Conservation (phyloP, 2,888 invertebrate species). For the Pyrochroa serraticornis region DNA sequence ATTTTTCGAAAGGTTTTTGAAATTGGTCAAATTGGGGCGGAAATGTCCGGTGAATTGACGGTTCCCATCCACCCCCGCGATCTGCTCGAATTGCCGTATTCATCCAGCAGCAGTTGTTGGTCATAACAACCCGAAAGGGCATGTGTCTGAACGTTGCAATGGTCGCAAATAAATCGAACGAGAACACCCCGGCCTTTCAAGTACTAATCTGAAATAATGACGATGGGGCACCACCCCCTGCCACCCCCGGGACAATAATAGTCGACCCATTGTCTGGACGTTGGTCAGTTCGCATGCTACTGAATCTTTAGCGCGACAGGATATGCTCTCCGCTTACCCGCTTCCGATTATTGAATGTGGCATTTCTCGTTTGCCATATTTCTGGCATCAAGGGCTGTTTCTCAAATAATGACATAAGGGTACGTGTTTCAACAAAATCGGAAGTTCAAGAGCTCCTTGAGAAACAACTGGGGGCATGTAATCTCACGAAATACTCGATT, state of each 20-base stretch:
- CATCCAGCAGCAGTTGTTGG: too few relatives aligned
- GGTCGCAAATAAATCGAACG: conserved; percentile 25
- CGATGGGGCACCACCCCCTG: conserved; percentile 39
- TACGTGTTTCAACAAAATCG: too few relatives aligned
- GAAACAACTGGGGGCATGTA: too few relatives aligned
- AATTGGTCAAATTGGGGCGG: conserved; percentile 3
- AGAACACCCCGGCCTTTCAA: conserved; percentile 33
- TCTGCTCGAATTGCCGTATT: too few relatives aligned
- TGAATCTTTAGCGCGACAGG: conserved; percentile 23
- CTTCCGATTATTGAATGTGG: conserved; percentile 33
- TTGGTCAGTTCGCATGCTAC: conserved; percentile 34
- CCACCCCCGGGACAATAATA: conserved; percentile 33
- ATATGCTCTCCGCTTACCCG: conserved; percentile 28
- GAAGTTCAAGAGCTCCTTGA: too few relatives aligned
- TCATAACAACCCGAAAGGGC: too few relatives aligned
- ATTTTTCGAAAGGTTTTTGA: too few relatives aligned
- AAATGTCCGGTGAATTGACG: too few relatives aligned
- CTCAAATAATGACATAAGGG: too few relatives aligned
- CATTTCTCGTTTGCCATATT: conserved; percentile 9
- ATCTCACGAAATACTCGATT: too few relatives aligned
- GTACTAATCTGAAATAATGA: conserved; percentile 45
- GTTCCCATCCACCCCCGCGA: conserved; percentile 8
- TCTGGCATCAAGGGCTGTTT: too few relatives aligned
- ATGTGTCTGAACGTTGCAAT: conserved; percentile 16
- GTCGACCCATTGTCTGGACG: conserved; percentile 32